A percentile compares a stretch with the other conserved stretches of the same genome.
These are phyloP conservation scores for Cygnus buccinator DNA, from an alignment of 2,113 vertebrate species.

Conservation along the genomic window DNA sequence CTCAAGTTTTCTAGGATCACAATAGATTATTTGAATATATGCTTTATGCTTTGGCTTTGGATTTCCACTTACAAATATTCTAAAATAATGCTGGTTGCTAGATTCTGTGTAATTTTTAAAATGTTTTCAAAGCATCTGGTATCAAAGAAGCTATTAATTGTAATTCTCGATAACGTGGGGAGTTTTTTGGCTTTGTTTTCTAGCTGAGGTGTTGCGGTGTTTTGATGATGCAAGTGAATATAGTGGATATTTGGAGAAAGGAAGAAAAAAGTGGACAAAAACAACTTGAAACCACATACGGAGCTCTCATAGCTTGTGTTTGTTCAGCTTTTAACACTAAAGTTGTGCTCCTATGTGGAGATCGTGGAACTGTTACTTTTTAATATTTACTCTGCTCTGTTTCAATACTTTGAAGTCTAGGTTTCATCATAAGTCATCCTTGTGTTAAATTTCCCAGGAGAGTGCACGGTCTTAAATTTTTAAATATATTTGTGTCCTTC, in stretches of 20 bases:
- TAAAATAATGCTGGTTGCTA: accelerated
- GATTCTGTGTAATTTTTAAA: background rate
- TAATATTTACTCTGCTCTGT: background rate
- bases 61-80: background rate
- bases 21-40: background rate
- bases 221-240: background rate
- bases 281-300: accelerated
- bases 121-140: background rate
- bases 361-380: background rate
- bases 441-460: background rate
- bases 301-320: background rate
- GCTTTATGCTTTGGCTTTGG: background rate
- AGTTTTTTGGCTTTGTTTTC: accelerated
- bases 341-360: background rate
- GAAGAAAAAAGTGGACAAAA: background rate
- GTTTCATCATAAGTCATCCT: background rate
- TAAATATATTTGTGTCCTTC: background rate
- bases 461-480: background rate
- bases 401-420: background rate
- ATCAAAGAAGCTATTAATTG: background rate
- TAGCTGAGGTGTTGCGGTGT: background rate
- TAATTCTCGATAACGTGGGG: background rate
- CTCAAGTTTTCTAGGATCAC: background rate
- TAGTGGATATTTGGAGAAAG: background rate
- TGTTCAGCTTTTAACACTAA: background rate